Conservation (phyloP, 2,888 invertebrate species). For the Ormyrus pomaceus region DNA sequence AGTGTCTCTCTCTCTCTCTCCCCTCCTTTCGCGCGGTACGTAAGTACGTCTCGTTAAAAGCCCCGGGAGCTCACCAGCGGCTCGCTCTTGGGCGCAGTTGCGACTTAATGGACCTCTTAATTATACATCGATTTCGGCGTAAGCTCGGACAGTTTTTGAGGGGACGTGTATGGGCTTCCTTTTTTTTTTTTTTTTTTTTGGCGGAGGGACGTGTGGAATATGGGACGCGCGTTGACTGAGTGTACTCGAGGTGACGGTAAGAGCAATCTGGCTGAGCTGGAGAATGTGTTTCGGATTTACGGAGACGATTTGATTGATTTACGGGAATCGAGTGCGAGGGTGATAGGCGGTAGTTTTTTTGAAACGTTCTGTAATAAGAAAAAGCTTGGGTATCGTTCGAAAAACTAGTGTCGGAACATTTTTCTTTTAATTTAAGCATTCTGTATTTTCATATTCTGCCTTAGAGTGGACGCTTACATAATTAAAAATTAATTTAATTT, state of each 20-base stretch:
- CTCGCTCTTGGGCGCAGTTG: background rate
- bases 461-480: too few relatives aligned
- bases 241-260: conserved; percentile 11
- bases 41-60: conserved; percentile 23
- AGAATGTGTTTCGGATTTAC: conserved; percentile 35
- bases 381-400: too few relatives aligned
- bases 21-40: background rate
- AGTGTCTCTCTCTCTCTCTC: too few relatives aligned
- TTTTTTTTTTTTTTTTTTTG: conserved; percentile 1
- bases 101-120: conserved; percentile 51
- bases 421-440: too few relatives aligned
- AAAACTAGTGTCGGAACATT: too few relatives aligned
- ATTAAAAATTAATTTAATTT: too few relatives aligned
- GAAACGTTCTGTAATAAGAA: too few relatives aligned
- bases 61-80: conserved; percentile 24
- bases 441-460: too few relatives aligned
- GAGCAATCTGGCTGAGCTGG: conserved; percentile 28
- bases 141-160: background rate
- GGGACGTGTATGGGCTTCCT: background rate
- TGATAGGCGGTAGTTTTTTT: too few relatives aligned
- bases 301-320: conserved; percentile 32
- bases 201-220: background rate
- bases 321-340: background rate
- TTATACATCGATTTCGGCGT: conserved; percentile 50
- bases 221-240: background rate